Percentiles rank a stretch among this genome's conserved stretches.
Evolutionary conservation across 2,113 vertebrate genomes (phyloP).

Genomic region (Sorex fumeus): DNA sequence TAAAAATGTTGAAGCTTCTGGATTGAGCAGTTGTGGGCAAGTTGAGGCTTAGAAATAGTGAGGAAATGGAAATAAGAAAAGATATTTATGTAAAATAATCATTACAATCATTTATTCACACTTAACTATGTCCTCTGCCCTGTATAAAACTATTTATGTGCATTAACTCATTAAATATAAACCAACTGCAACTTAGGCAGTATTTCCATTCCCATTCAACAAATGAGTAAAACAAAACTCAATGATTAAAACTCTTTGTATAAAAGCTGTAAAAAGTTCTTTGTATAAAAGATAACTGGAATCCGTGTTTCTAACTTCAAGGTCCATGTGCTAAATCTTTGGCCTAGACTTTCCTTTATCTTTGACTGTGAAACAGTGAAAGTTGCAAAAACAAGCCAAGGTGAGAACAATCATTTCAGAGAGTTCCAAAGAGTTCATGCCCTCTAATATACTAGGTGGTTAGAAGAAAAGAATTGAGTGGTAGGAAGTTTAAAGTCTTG

Average conservation of each 20-base stretch:
- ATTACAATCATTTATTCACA: background rate
- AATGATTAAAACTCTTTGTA: background rate
- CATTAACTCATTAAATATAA: constrained; percentile 40
- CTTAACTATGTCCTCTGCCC: background rate
- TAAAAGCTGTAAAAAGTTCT: background rate
- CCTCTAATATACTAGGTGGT: constrained; percentile 17
- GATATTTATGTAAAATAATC: background rate
- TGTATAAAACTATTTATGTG: background rate
- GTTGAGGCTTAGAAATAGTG: constrained; percentile 14
- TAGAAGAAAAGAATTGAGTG: constrained; percentile 16
- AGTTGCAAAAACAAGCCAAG: background rate
- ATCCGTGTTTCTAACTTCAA: constrained; percentile 5
- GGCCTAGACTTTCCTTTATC: background rate
- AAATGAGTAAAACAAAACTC: background rate
- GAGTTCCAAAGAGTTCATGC: background rate
- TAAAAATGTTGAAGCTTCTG: background rate
- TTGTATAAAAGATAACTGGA: background rate
- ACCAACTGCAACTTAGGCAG: background rate
- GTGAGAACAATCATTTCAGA: background rate
- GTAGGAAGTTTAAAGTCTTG: background rate
- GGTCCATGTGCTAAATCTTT: too few species aligned
- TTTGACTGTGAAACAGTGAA: background rate
- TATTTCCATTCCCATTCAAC: background rate
- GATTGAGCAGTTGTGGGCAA: background rate
- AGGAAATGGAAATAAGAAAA: background rate